These are phyloP conservation scores for Malurus splendens DNA, from an alignment of 2,797 vertebrate genomes.

Conservation along the genomic window DNA sequence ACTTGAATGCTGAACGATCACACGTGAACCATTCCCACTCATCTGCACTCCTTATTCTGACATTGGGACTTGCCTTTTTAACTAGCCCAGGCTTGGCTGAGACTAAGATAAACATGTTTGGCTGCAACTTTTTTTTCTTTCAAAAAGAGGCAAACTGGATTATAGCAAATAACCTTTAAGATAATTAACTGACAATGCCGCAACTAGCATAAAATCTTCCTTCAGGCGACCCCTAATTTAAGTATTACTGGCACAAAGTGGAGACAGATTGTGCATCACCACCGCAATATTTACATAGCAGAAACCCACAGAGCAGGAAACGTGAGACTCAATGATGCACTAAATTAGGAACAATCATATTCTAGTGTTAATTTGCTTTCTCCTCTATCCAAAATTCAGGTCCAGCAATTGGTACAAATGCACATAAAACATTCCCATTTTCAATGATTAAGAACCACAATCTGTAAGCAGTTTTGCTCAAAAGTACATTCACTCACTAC, in stretches of 20 bases:
- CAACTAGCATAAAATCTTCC: conserved; percentile 84
- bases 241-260: conserved; percentile 92
- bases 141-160: conserved; percentile 76
- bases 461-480: conserved; percentile 1
- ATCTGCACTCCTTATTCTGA: background rate
- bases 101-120: conserved; percentile 62
- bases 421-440: conserved; percentile 60
- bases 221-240: conserved; percentile 93
- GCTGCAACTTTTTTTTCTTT: conserved; percentile 53
- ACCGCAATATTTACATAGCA: conserved; percentile 86
- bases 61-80: conserved; percentile 21
- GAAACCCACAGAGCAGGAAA: conserved; percentile 94
- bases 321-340: conserved; percentile 96
- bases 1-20: background rate
- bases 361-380: conserved; percentile 89
- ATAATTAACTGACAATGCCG: conserved; percentile 82
- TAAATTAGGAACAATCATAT: conserved; percentile 98
- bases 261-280: conserved; percentile 95
- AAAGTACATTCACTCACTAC: background rate
- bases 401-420: conserved; percentile 72
- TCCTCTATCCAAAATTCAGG: conserved; percentile 72
- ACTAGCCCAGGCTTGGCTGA: conserved; percentile 33
- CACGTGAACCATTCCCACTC: background rate
- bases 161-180: conserved; percentile 83
- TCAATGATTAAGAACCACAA: conserved; percentile 49